These are phyloP conservation scores for Henricia sp. DNA, from an alignment of 53 echinoderm and acorn worm species.

Conservation along the genomic window DNA sequence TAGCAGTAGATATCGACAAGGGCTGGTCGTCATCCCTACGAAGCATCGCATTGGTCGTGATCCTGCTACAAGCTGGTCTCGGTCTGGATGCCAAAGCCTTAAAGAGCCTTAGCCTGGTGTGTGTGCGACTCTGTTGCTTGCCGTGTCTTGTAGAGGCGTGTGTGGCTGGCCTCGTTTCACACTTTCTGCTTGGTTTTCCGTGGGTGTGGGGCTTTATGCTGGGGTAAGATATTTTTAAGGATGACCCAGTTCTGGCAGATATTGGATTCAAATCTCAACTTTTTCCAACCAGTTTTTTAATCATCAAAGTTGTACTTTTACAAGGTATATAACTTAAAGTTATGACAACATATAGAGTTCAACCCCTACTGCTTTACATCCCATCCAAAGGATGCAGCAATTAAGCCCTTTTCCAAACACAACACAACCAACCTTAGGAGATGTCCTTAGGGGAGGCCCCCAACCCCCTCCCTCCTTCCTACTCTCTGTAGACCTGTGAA, in stretches of 20 bases:
- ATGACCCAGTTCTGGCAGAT: background rate
- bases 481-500: too few relatives aligned
- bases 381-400: too few relatives aligned
- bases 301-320: too few relatives aligned
- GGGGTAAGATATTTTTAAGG: conserved; percentile 62
- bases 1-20: conserved; percentile 83
- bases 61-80: conserved; percentile 89
- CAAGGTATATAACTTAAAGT: too few relatives aligned
- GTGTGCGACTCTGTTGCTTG: conserved; percentile 83
- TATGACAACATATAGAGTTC: too few relatives aligned
- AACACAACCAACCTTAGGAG: too few relatives aligned
- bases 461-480: too few relatives aligned
- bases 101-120: conserved; percentile 85
- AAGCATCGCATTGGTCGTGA: conserved; percentile 86
- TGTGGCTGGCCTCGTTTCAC: conserved; percentile 78
- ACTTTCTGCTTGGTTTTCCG: conserved; percentile 89
- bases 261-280: too few relatives aligned
- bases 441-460: too few relatives aligned
- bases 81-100: conserved; percentile 91
- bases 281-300: too few relatives aligned
- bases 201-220: conserved; percentile 98
- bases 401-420: too few relatives aligned
- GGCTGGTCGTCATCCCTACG: conserved; percentile 84
- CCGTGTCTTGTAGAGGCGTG: conserved; percentile 89
- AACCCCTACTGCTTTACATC: too few relatives aligned